Evolutionary conservation across 2,113 vertebrate genomes (phyloP).

Genomic region (Rhinichthys klamathensis): DNA sequence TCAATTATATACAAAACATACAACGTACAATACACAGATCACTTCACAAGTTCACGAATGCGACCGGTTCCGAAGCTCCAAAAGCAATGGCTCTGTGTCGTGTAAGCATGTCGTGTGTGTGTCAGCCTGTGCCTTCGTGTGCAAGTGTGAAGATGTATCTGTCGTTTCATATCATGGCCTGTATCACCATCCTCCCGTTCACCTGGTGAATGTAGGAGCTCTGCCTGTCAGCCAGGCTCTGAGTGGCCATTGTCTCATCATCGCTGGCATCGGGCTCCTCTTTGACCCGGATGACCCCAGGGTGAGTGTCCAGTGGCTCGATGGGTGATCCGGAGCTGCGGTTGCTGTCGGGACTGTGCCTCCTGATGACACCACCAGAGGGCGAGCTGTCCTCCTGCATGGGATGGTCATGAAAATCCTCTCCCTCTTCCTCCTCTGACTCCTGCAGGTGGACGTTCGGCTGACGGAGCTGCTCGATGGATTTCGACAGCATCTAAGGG

Average conservation of each 20-base stretch:
- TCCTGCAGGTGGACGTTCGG: conserved; percentile 90
- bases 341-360: conserved; percentile 83
- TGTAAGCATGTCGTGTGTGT: conserved; percentile 50
- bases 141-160: conserved; percentile 59
- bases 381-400: conserved; percentile 90
- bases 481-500: conserved; percentile 93
- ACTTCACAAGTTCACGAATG: conserved; percentile 73
- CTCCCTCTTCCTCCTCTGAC: conserved; percentile 89
- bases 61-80: conserved; percentile 62
- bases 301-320: conserved; percentile 78
- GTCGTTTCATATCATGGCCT: conserved; percentile 84
- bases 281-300: conserved; percentile 91
- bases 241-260: conserved; percentile 85
- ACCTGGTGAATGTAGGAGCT: conserved; percentile 95
- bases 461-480: conserved; percentile 96
- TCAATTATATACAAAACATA: conserved; percentile 74
- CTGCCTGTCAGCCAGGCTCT: conserved; percentile 86
- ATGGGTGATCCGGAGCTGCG: conserved; percentile 73
- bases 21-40: conserved; percentile 75
- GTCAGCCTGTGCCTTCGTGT: conserved; percentile 47
- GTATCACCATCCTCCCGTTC: conserved; percentile 95
- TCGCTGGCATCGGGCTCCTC: conserved; percentile 92
- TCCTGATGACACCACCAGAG: conserved; percentile 79
- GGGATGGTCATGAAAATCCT: conserved; percentile 78
- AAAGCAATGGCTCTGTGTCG: conserved; percentile 58